Evolutionary conservation across 2,797 vertebrate species (phyloP), one percentile per base, ranked within the genome.

Genomic region (Megaceryle alcyon): DNA sequence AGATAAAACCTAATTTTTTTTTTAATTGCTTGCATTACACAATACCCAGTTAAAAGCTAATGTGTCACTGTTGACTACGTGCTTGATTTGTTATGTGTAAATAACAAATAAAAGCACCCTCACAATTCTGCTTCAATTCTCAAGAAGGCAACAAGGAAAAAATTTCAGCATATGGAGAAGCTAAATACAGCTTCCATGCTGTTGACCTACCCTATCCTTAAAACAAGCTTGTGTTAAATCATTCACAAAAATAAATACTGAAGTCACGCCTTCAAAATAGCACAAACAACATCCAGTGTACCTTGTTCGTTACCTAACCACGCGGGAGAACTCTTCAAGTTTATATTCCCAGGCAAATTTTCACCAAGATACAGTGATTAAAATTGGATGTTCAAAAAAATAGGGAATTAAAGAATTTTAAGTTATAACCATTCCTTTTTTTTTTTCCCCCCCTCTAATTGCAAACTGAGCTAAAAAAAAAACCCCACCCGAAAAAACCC

Each of bases 211-310:
- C 20, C 49, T 88, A 82, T 82, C 83, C 85, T 90, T 92, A 90
- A 83, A 96, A 86, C 7, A n/a, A 86, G n/a, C 72, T 81, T 4
- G 2, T 71, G 61, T 66, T 87, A 86, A 93, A 72, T 35, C 73
- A 96, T 93, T 96, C 88, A 94, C 77, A 92, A 82, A 96, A 96
- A 96, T 93, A 96, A 95, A 95, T 51, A 70, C 77, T 92, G 63
- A 92, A 95, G 82, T 96, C 90, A 95, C 72, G 91, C 77, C 35
- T 88, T 84, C 39, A 92, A 95, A 95, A 97, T 79, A 96, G 89
- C 80, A 91, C 46, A 73, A 86, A 48, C 25, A 69, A 16, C n/a
- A 95, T 37, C 61, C 28, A 81, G 12, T 12, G 4, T 49, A 69
- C 81, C 82, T n/a, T 56, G 37, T 44, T 77, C 66, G 82, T 84